Base-by-base conservation (phyloP, 1,140 invertebrate species). In the Chionoecetes opilio region DNA sequence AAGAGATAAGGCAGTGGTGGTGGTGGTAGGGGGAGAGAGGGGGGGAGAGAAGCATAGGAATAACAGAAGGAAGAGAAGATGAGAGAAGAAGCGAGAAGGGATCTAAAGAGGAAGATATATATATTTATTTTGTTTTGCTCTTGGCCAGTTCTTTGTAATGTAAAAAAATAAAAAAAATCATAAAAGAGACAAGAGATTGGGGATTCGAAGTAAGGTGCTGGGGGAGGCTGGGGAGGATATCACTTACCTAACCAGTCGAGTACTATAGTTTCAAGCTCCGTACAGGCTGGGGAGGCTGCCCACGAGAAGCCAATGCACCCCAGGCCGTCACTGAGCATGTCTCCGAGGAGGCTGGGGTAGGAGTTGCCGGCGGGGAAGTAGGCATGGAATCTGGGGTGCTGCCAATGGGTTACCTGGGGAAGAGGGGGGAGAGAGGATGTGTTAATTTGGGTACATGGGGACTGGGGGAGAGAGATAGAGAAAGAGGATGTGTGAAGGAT, bases 261-360 rank as follows among this genome's bases (percentile, higher is more conserved):
- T 87, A 99, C 99, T 95, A 99, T 99, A 0, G 99, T 99, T 97
- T 99, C 99, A 91, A 99, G 97, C 97, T 99, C 99, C 3, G 99
- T 99, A 97, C 99, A 99, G 0, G 99, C 99, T 2, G 99, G 99
- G 97, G 99, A 99, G 8, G 99, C 99, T 3, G 99, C 99, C 99
- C 99, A 99, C 34, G 99, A 99, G 97, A 99, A 99, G 96, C 99
- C 99, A 96, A 99, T 99, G 97, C 99, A 99, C 1, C 99, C 99
- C 95, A 99, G 99, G 21, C 98, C 99, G 97, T 99, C 98, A 21
- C 98, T 98, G 63, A 99, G 97, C 99, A 99, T 99, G 96, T 99
- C 99, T n/a, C 99, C 99, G 29, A 99, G 97, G 93, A 99, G 99
- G 0, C 99, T 99, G 1, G 99, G 99, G 97, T 98, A 99, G 0